phyloP scores from a whole-genome alignment of 2,888 invertebrate species.

The Pyrrhia umbra region DNA sequence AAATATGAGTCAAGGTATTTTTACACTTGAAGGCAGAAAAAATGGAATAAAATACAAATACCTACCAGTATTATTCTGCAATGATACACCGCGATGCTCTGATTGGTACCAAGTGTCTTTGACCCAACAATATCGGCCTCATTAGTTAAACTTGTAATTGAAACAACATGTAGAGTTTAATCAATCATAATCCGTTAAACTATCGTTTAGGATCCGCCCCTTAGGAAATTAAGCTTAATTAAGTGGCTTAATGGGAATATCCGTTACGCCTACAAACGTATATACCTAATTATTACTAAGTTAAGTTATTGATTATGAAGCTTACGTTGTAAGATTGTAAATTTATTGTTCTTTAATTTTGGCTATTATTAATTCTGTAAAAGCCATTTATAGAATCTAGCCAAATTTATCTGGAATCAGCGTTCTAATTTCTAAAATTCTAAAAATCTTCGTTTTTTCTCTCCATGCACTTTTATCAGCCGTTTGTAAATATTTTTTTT shows the following conservation, averaged over 20 bases:
- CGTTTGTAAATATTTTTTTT: no score
- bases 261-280: slow-evolving; percentile 25
- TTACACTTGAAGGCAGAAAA: not conserved
- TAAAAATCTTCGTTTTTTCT: no score
- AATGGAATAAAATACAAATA: not conserved
- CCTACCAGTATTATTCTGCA: no score
- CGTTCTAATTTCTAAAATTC: no score
- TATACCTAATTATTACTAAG: not conserved
- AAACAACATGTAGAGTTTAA: slow-evolving; percentile 28
- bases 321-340: no score
- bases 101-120: not conserved
- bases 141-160: slow-evolving; percentile 30
- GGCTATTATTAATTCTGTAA: no score
- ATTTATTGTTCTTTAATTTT: no score
- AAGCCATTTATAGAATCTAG: no score
- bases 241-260: slow-evolving; percentile 43
- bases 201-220: slow-evolving; percentile 36
- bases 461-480: no score
- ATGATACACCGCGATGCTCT: not conserved
- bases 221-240: slow-evolving; percentile 40
- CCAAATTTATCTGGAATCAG: no score
- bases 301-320: no score
- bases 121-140: not conserved
- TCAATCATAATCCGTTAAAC: slow-evolving; percentile 50
- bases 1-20: not conserved